Evolutionary conservation across 2,113 vertebrate genomes (phyloP), one percentile per base, ranked within the genome.

Genomic region (Strix uralensis): DNA sequence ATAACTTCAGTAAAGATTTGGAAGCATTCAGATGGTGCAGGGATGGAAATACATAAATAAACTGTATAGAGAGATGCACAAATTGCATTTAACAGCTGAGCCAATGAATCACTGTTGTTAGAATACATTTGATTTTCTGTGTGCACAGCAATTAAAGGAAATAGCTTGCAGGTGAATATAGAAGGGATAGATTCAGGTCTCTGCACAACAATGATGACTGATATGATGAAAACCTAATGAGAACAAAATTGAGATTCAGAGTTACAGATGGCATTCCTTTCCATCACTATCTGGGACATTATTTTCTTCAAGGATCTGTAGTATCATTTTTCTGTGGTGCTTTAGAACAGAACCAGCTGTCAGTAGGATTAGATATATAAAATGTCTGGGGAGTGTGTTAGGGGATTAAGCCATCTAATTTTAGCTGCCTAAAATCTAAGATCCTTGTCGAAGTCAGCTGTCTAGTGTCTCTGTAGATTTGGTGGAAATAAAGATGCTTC

Each of bases 161-260:
- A 97, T 95, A 95, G 92, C 93, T 97, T 95, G 96, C 96, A 96
- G 96, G 96, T 97, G 95, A 96, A 85, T 79, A 62, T 34, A 61
- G 86, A 89, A 57, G 62, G 67, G 77, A 91, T 75, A 44, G 91
- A 95, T 84, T 94, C 88, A 92, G 94, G 95, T 96, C 92, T 94
- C 81, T 94, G 83, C 81, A 81, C 77, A 95, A 95, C 86, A 94
- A 89, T 91, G 88, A 81, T 2, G 10, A 42, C 73, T 96, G 81
- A 94, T 94, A 92, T 92, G 95, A 95, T 92, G 89, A 96, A 95
- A 88, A 75, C 42, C 88, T 97, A 95, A 95, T 89, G 92, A 91
- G 96, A 95, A 70, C 52, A 92, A 94, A 96, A 94, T 59, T 81
- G 83, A 81, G 95, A 92, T 96, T 95, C 91, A 94, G 91, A 91